Percentiles rank a stretch among this genome's conserved stretches.
Conservation (phyloP, 2,888 invertebrate genomes). For the Ectobius pallidus region DNA sequence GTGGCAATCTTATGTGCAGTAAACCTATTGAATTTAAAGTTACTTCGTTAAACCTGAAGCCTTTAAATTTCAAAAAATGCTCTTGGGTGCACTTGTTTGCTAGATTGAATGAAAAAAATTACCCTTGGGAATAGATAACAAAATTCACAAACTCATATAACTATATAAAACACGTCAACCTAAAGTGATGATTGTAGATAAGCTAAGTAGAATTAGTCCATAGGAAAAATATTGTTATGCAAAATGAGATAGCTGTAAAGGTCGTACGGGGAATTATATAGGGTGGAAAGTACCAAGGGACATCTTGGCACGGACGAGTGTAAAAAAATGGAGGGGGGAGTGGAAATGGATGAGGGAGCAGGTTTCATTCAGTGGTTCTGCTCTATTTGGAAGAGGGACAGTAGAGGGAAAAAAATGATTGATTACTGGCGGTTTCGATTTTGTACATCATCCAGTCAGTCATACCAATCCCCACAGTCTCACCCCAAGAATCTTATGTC, state of each 20-base stretch:
- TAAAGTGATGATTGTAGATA: background rate
- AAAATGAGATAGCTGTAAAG: background rate
- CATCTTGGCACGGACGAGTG: conserved; percentile 8
- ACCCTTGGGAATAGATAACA: conserved; percentile 8
- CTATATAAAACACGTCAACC: background rate
- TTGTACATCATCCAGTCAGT: background rate
- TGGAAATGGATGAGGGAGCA: background rate
- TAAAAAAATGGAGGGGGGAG: too few relatives aligned
- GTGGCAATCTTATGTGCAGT: too few relatives aligned
- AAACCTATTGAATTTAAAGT: background rate
- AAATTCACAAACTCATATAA: background rate
- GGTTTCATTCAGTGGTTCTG: background rate
- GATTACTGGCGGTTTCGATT: conserved; percentile 24
- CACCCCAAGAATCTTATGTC: background rate
- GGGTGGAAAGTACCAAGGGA: conserved; percentile 12
- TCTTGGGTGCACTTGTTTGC: background rate
- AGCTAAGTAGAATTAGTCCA: background rate
- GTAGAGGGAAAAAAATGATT: conserved; percentile 17
- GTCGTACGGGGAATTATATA: background rate
- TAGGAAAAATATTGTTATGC: background rate
- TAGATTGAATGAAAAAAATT: background rate
- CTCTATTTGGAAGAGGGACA: conserved; percentile 16
- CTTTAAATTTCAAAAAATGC: background rate
- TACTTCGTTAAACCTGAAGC: background rate
- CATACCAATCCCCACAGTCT: background rate